phyloP scores from a whole-genome alignment of 2,797 vertebrate genomes.

The Lithobates pipiens region DNA sequence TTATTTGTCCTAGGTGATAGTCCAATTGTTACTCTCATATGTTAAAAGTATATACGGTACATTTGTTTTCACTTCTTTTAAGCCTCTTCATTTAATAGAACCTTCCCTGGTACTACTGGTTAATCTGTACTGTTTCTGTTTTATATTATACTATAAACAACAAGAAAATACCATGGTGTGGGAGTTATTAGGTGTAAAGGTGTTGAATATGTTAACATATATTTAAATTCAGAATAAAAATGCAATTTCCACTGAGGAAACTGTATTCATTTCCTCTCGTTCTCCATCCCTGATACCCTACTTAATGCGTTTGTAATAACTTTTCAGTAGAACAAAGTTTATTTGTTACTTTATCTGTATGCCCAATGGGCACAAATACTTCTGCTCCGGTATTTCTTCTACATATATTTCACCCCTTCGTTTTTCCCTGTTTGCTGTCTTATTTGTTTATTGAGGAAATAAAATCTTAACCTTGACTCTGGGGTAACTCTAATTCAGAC shows the following conservation, averaged over 20 bases:
- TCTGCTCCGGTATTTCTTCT: background rate
- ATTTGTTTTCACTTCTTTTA: too few relatives aligned
- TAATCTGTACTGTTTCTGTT: too few relatives aligned
- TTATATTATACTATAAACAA: too few relatives aligned
- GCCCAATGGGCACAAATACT: slow-evolving; percentile 9
- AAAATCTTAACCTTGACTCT: slow-evolving; percentile 78
- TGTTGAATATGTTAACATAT: background rate
- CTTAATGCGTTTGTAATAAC: background rate
- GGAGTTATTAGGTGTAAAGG: background rate
- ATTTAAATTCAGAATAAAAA: background rate
- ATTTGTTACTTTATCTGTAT: slow-evolving; percentile 25
- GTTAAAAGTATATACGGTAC: too few relatives aligned
- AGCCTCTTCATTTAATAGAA: too few relatives aligned
- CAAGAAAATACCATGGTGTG: too few relatives aligned
- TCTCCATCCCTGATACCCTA: too few relatives aligned
- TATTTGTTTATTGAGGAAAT: slow-evolving; percentile 73
- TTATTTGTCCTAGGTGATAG: too few relatives aligned
- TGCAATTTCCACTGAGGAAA: background rate
- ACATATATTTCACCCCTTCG: background rate
- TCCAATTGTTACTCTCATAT: too few relatives aligned
- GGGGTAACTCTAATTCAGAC: slow-evolving; percentile 75
- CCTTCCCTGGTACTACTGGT: too few relatives aligned
- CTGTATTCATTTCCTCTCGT: background rate
- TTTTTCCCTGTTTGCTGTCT: slow-evolving; percentile 47
- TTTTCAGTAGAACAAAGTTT: slow-evolving; percentile 26